Base-by-base conservation (phyloP, 2,888 invertebrate species). In the Mantis religiosa region DNA sequence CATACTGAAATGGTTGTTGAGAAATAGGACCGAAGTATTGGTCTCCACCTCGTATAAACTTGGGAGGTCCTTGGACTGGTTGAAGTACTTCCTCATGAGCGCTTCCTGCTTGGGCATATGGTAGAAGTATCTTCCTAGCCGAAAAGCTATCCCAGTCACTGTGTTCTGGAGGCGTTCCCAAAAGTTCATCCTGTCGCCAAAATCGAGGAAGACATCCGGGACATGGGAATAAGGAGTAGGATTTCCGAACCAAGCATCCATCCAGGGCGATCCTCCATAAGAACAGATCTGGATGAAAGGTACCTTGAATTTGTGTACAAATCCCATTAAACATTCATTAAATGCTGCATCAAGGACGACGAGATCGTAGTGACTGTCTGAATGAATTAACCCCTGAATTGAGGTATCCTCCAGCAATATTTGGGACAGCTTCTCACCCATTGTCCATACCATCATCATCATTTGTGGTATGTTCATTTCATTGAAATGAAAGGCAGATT, bases 191-290 rank as follows among this genome's bases (percentile, higher is more conserved):
- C 93, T 92, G 82, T 93, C 93, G 0, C 93, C 92, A 28, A 94
- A 93, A 47, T 93, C 94, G 82, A 94, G 89, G 88, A 95, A 93
- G 20, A 93, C 92, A 87, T 94, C 93, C 0, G 95, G 94, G 81
- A 94, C 93, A 91, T 93, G 93, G 0, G 95, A 93, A 91, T 93
- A 93, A 0, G 94, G 94, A 0, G 92, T 92, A 3, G 94, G 93
- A 86, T 94, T 92, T 1, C 94, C 94, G 92, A 94, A 93, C 90
- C 93, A 92, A 85, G 93, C 93, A 88, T 94, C 94, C 91, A 94
- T 93, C 92, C 93, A 93, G 84, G 92, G 92, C 87, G 92, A 93
- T 83, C 93, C 92, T n/a, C 93, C 94, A 82, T 94, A 90, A 0
- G 94, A 93, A 91, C 93, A 94, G 12, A 93, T 91, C 1, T 92